Evolutionary conservation across 1,140 invertebrate species (phyloP), one percentile per base, ranked within the genome.

Genomic region (Drepana arcuata): DNA sequence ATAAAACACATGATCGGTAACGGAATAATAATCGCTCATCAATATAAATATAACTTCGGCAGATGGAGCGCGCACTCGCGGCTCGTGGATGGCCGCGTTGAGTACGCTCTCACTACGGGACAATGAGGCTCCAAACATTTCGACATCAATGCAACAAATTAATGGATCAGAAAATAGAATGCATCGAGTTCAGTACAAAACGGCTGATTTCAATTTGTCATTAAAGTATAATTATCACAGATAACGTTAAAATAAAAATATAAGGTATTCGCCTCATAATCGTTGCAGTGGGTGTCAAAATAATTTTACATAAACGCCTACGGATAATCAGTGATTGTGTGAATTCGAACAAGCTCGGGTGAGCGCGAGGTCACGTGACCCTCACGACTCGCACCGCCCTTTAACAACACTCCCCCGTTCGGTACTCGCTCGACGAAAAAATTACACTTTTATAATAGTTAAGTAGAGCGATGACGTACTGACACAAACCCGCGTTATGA

Each of bases 171-270:
- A 28, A 26, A 45, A 40, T 34, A 41, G 41, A 34, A 46, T 41
- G 47, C 43, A 47, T 55, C 31, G 43, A 46, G 37, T 43, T 42
- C 38, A 31, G 40, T 35, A 34, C 29, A 33, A 41, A 44, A 31
- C 21, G 26, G 46, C 48, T 48, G 58, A 55, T 49, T 52, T 52
- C 46, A 42, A 57, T 44, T 59, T 56, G 49, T 48, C 50, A 63
- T 69, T 75, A 72, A 69, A 68, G 51, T 65, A 72, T 64, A 71
- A 65, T 68, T 79, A 79, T 79, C 74, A 79, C 74, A 79, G 74
- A 73, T 70, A 78, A 69, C 57, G 55, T 63, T 66, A 66, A 71
- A 71, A 75, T 68, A 66, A 75, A 64, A 67, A 40, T 42, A 41
- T 40, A n/a, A 40, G 40, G 41, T 49, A 56, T 41, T 48, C 36